phyloP scores from a whole-genome alignment of 2,888 invertebrate species.

The Sabatieria punctata region DNA sequence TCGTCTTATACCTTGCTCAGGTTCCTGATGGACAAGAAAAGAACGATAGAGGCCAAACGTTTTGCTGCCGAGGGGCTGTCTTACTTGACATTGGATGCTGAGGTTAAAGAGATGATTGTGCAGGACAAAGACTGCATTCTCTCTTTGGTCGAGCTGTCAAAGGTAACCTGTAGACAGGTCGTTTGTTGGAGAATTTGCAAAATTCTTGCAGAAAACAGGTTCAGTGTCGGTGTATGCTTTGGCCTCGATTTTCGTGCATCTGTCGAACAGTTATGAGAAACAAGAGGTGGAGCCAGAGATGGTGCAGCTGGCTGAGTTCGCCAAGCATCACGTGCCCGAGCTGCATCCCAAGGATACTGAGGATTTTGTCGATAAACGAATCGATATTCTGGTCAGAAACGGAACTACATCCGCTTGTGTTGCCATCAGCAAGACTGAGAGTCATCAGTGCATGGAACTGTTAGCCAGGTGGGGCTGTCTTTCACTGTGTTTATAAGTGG shows the following conservation, averaged over 20 bases:
- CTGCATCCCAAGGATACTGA: constrained; percentile 42
- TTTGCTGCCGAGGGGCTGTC: constrained; percentile 96
- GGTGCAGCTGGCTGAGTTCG: constrained; percentile 91
- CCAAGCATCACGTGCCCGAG: constrained; percentile 96
- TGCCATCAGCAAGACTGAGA: constrained; percentile 74
- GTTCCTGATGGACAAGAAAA: constrained; percentile 67
- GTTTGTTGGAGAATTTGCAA: background rate
- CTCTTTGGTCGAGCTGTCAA: constrained; percentile 71
- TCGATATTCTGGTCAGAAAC: constrained; percentile 53
- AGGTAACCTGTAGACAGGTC: constrained; percentile 33
- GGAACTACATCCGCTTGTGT: constrained; percentile 79
- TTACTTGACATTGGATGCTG: constrained; percentile 87
- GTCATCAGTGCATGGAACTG: constrained; percentile 73
- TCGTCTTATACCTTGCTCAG: constrained; percentile 19
- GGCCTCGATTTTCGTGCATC: constrained; percentile 80
- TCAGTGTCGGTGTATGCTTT: constrained; percentile 78
- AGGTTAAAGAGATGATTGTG: constrained; percentile 87
- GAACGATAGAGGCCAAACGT: constrained; percentile 69
- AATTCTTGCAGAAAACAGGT: constrained; percentile 40
- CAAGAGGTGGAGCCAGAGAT: constrained; percentile 89
- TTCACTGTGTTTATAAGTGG: no score
- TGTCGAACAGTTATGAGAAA: constrained; percentile 93
- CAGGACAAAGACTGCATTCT: constrained; percentile 63
- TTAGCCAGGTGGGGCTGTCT: constrained; percentile 46
- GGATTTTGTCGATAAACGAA: constrained; percentile 64